These are phyloP conservation scores for Danio rerio DNA, from an alignment of 2,113 vertebrate genomes.

Conservation along the genomic window GRCz12tu NC_133190.1:18435501-18436000, in stretches of 20 bases:
- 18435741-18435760: slow-evolving; percentile 2
- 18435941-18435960: slow-evolving; percentile 58
- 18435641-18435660: slow-evolving; percentile 58
- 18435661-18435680: slow-evolving; percentile 49
- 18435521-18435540: slow-evolving; percentile 78
- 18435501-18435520: slow-evolving; percentile 77
- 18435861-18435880: neutral
- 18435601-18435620: slow-evolving; percentile 29
- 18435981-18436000: slow-evolving; percentile 63
- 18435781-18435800: neutral
- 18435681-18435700: slow-evolving; percentile 27
- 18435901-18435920: neutral
- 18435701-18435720: slow-evolving; percentile 20
- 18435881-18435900: neutral
- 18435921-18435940: neutral
- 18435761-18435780: neutral
- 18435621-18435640: slow-evolving; percentile 43
- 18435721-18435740: neutral
- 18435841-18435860: neutral
- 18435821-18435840: too few relatives aligned
- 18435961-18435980: slow-evolving; percentile 65
- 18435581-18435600: slow-evolving; percentile 54
- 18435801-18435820: neutral
- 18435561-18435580: slow-evolving; percentile 60
- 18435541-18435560: slow-evolving; percentile 63